phyloP scores from a whole-genome alignment of 23 tunicate species.

The Botrylloides violaceus region DNA sequence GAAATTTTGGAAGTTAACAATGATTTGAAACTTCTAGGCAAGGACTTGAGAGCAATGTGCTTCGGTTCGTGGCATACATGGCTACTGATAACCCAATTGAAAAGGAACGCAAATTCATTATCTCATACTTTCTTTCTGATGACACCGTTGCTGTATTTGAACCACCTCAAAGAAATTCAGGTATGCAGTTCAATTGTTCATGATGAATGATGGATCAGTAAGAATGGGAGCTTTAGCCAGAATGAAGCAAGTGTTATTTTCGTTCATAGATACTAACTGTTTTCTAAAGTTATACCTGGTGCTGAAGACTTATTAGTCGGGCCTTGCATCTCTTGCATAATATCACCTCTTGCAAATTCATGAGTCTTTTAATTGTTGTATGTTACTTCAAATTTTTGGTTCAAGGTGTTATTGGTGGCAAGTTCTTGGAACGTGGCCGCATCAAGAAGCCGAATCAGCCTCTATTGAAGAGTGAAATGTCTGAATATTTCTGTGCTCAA shows the following conservation, averaged over 20 bases:
- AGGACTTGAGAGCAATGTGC: slow-evolving; percentile 89
- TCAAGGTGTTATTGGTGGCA: slow-evolving; percentile 86
- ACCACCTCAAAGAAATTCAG: slow-evolving; percentile 97
- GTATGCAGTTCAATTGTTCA: slow-evolving; percentile 13
- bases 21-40: slow-evolving; percentile 24
- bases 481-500: slow-evolving; percentile 64
- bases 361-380: too few relatives aligned
- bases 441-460: slow-evolving; percentile 78
- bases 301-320: too few relatives aligned
- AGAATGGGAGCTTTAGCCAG: too few relatives aligned
- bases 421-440: slow-evolving; percentile 83
- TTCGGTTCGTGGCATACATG: slow-evolving; percentile 89
- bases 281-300: too few relatives aligned
- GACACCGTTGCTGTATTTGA: slow-evolving; percentile 96
- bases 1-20: background rate
- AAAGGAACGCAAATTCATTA: slow-evolving; percentile 85
- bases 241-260: too few relatives aligned
- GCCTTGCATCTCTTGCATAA: too few relatives aligned
- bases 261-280: too few relatives aligned
- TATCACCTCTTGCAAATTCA: too few relatives aligned
- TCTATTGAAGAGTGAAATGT: slow-evolving; percentile 62
- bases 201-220: background rate
- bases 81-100: slow-evolving; percentile 86
- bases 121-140: slow-evolving; percentile 91
- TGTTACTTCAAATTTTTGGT: too few relatives aligned